A percentile compares a stretch with the other conserved stretches of the same genome.
Conservation (phyloP, 2,113 vertebrate species). For the Hypocryptadius cinnamomeus region DNA sequence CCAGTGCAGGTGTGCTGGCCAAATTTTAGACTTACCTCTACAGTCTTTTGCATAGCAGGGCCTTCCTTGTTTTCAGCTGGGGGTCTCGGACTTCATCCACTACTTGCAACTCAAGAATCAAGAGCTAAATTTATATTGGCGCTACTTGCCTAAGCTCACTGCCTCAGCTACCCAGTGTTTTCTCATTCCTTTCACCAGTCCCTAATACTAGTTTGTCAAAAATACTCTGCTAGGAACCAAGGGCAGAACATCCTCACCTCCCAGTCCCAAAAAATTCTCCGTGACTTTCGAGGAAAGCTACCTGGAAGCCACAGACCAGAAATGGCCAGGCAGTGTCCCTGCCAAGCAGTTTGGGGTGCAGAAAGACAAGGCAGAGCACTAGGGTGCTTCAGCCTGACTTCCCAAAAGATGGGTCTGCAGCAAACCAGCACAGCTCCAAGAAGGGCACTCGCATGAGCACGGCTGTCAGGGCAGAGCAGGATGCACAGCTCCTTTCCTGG, state of each 20-base stretch:
- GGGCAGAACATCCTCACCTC: not conserved
- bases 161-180: not conserved
- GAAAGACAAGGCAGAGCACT: not conserved
- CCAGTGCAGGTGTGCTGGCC: not conserved
- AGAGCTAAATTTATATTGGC: not conserved
- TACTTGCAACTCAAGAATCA: not conserved
- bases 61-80: not conserved
- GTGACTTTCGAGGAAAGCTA: not conserved
- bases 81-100: not conserved
- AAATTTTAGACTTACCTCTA: not conserved
- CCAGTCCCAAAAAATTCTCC: not conserved
- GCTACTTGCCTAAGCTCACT: not conserved
- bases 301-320: rapidly evolving
- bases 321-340: rapidly evolving
- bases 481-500: not conserved
- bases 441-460: rapidly evolving
- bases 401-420: not conserved
- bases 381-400: not conserved
- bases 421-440: not conserved
- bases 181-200: not conserved
- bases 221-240: not conserved
- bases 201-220: not conserved
- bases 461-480: not conserved
- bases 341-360: rapidly evolving
- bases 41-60: not conserved